These are phyloP conservation scores for Epiperipatus broadwayi DNA, from an alignment of 2,888 invertebrate species.

Conservation along the genomic window DNA sequence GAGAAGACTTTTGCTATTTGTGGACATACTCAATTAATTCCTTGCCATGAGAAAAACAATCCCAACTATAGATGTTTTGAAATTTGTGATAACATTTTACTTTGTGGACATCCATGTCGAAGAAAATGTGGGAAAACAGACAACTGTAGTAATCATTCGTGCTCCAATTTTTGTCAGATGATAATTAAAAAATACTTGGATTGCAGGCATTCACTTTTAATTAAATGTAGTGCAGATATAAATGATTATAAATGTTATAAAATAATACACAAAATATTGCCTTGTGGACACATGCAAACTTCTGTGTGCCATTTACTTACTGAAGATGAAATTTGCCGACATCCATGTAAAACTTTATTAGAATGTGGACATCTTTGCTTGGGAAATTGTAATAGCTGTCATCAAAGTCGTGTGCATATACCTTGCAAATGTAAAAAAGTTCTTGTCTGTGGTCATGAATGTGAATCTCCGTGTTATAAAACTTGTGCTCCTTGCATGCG, in stretches of 20 bases:
- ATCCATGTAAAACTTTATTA: conserved; percentile 31
- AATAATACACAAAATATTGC: conserved; percentile 11
- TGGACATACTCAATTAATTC: conserved; percentile 18
- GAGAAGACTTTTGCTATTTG: conserved; percentile 18
- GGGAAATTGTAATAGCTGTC: conserved; percentile 39
- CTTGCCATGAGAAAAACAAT: conserved; percentile 17
- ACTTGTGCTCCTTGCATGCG: conserved; percentile 28
- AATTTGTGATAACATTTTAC: conserved; percentile 25
- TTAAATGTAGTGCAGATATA: conserved; percentile 12
- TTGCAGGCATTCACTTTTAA: conserved; percentile 13
- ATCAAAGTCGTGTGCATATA: conserved; percentile 40
- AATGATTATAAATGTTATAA: conserved; percentile 9
- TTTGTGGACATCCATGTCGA: conserved; percentile 35
- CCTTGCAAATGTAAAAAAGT: conserved; percentile 38
- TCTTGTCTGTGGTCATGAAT: conserved; percentile 41
- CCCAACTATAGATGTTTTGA: conserved; percentile 20
- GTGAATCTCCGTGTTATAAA: conserved; percentile 21
- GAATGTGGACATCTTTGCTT: conserved; percentile 36
- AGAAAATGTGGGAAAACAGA: conserved; percentile 32
- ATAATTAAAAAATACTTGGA: no score
- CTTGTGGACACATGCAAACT: conserved; percentile 11
- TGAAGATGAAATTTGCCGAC: conserved; percentile 31
- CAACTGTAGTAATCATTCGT: no score
- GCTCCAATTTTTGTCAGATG: no score
- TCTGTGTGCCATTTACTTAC: no score